phyloP scores from a whole-genome alignment of 2,113 vertebrate species.

The Manacus vitellinus region DNA sequence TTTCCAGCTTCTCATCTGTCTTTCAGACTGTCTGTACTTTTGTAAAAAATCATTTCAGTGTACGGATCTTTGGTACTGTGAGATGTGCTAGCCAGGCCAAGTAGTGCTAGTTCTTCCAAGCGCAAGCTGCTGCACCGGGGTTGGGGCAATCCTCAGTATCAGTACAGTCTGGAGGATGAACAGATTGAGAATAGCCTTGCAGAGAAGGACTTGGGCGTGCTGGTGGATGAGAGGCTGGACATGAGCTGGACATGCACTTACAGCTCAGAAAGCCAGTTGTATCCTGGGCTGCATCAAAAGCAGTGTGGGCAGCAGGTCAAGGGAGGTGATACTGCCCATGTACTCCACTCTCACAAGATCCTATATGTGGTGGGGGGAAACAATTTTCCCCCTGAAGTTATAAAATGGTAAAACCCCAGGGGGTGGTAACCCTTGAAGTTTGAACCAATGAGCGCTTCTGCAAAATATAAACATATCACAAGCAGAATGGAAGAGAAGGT shows the following conservation, averaged over 20 bases:
- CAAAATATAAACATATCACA: too few relatives aligned
- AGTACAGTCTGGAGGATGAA: background rate
- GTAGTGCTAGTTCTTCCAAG: background rate
- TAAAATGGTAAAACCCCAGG: too few relatives aligned
- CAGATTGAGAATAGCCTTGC: background rate
- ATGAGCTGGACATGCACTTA: background rate
- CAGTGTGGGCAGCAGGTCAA: background rate
- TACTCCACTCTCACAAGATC: background rate
- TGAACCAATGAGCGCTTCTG: too few relatives aligned
- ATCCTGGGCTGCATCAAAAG: background rate
- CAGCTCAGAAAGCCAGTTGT: background rate
- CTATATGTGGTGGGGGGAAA: too few relatives aligned
- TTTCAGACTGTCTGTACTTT: background rate
- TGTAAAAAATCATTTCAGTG: rapidly evolving
- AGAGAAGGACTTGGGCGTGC: background rate
- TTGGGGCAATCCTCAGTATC: background rate
- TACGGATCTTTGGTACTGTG: background rate
- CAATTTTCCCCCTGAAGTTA: too few relatives aligned
- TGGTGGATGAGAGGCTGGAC: background rate
- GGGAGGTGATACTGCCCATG: background rate
- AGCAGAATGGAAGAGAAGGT: too few relatives aligned
- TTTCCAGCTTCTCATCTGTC: background rate
- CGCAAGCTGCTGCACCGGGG: background rate
- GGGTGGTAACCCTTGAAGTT: too few relatives aligned
- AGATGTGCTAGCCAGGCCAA: background rate